Conservation (phyloP, 2,113 vertebrate genomes). For the Leucopternis melanops region DNA sequence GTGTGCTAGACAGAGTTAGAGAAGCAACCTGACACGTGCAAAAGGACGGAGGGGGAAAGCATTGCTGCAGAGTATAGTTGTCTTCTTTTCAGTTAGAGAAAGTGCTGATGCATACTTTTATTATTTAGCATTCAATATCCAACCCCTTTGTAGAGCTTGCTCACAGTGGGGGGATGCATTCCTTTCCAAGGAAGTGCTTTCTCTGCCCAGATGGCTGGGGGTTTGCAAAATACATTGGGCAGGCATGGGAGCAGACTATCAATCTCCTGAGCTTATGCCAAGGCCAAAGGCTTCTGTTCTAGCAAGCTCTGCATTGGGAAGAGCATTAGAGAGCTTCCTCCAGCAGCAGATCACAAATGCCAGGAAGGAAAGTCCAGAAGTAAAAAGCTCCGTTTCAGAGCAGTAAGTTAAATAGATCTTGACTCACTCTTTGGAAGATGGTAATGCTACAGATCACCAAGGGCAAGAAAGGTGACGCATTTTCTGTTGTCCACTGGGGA, state of each 20-base stretch:
- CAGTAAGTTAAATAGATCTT: neutral
- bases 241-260: neutral
- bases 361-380: neutral
- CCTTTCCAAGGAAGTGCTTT: neutral
- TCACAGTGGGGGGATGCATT: neutral
- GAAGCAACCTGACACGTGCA: neutral
- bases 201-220: neutral
- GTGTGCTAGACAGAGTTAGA: neutral
- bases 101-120: neutral
- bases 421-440: neutral
- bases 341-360: slow-evolving; percentile 8
- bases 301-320: neutral
- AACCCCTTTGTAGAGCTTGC: neutral
- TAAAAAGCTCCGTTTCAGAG: neutral
- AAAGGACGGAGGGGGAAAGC: neutral
- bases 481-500: neutral
- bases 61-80: neutral
- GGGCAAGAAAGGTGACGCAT: neutral
- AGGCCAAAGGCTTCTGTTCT: slow-evolving; percentile 8
- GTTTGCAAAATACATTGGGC: neutral
- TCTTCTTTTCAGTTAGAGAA: neutral
- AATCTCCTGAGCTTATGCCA: neutral
- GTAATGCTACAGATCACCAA: neutral
- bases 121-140: neutral
- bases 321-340: neutral